Evolutionary conservation across 2,113 vertebrate species (phyloP), one percentile per base, ranked within the genome.

Genomic region (Setophaga coronata): DNA sequence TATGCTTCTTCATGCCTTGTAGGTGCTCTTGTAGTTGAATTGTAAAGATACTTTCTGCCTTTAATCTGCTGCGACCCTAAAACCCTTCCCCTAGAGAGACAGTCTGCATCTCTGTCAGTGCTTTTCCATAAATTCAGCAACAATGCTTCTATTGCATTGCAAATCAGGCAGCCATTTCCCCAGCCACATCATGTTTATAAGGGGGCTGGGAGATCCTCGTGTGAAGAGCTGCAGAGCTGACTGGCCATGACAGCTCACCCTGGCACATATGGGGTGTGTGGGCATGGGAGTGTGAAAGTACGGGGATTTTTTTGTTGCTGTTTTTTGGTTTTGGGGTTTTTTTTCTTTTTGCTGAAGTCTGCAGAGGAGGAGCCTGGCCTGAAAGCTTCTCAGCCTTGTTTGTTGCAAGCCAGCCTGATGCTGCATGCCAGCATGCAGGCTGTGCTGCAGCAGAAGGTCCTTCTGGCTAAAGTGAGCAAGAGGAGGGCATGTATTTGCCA

Each of bases 111-210:
- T 70, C 66, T 54, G 29, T 60, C 66, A 40, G 29, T n/a, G 70
- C 57, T 73, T 62, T 73, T 86, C 78, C 45, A 62, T 29, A 88
- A 61, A 48, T 61, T 76, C 78, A 70, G 26, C 67, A 36, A 66
- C 81, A 91, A 40, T 18, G 23, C 53, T 74, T 53, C 70, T 12
- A 6, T 81, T 90, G 92, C 20, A 11, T 56, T 93, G 95, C 66
- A 69, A 58, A 90, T 23, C 42, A 51, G 82, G 26, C 82, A 76
- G 54, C 60, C 3, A 0, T 53, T 74, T 84, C 57, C 61, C n/a
- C 10, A 4, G 73, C 56, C 61, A 19, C 70, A 20, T 72, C 34
- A 7, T 43, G 67, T 47, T 86, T 56, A 45, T 54, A 40, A 83
- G 28, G 38, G 66, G 15, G 34, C 28, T 65, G 85, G 79, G 58